These are phyloP conservation scores for Artemia sinica DNA, from an alignment of 2,888 invertebrate genomes.

Conservation along the genomic window DNA sequence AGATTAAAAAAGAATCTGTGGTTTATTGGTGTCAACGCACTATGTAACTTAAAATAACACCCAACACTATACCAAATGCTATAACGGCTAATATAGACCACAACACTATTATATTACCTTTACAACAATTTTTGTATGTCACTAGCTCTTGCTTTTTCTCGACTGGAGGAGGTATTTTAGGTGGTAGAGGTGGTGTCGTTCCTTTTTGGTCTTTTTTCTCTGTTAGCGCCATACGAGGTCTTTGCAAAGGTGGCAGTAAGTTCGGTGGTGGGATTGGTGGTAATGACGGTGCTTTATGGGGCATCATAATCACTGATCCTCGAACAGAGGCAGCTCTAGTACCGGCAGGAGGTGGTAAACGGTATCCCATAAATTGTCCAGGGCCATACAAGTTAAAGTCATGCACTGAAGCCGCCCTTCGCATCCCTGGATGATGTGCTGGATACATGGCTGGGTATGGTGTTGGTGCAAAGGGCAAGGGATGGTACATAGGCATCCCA, in stretches of 20 bases:
- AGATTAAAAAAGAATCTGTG: background rate
- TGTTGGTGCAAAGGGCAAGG: background rate
- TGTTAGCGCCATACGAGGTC: conserved; percentile 24
- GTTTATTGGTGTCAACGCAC: conserved; percentile 3
- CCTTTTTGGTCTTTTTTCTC: conserved; percentile 25
- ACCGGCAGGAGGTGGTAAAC: conserved; percentile 12
- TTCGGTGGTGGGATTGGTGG: conserved; percentile 24
- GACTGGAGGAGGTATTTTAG: conserved; percentile 21
- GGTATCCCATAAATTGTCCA: background rate
- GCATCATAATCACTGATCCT: conserved; percentile 14
- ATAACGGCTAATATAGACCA: conserved; percentile 29
- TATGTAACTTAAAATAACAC: conserved; percentile 25
- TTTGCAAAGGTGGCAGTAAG: conserved; percentile 25
- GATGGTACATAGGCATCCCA: conserved; percentile 9
- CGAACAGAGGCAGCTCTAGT: conserved; percentile 10
- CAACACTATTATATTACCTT: conserved; percentile 28
- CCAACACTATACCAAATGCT: conserved; percentile 28
- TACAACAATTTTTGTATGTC: conserved; percentile 25
- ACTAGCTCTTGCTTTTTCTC: conserved; percentile 17
- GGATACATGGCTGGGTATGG: background rate
- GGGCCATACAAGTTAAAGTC: conserved; percentile 12
- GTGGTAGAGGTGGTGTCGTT: conserved; percentile 24
- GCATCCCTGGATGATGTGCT: conserved; percentile 18
- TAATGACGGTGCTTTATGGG: conserved; percentile 19
- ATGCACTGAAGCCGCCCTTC: conserved; percentile 19